phyloP scores from a whole-genome alignment of 2,797 vertebrate genomes.

The Coendou prehensilis region DNA sequence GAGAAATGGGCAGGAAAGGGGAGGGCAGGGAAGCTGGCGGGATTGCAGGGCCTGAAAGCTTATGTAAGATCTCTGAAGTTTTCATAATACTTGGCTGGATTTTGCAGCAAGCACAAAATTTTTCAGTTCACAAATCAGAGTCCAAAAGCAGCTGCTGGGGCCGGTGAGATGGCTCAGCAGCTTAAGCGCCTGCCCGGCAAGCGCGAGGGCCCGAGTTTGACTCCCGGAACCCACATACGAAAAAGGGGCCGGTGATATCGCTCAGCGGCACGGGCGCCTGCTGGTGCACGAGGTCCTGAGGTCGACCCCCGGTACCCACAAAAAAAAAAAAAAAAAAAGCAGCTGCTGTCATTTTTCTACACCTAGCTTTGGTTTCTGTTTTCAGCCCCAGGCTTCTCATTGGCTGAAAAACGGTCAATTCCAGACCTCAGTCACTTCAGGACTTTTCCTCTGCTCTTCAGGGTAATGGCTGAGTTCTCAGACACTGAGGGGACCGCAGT shows the following conservation, averaged over 20 bases:
- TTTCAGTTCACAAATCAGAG: slow-evolving; percentile 17
- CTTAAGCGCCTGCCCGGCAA: too few species aligned
- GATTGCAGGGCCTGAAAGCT: background rate
- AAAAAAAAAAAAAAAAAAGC: background rate
- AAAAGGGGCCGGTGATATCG: too few species aligned
- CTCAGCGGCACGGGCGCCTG: too few species aligned
- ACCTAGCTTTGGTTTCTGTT: background rate
- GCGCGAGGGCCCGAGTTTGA: too few species aligned
- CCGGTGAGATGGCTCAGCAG: too few species aligned
- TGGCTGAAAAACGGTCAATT: slow-evolving; percentile 16
- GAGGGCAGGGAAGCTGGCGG: background rate
- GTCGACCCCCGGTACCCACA: too few species aligned
- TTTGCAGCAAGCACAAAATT: background rate
- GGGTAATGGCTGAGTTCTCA: background rate
- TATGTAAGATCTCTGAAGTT: background rate
- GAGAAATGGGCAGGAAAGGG: background rate
- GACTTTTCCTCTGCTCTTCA: background rate
- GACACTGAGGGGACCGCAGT: background rate
- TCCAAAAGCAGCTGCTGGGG: background rate
- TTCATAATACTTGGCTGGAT: background rate
- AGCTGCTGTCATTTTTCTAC: background rate
- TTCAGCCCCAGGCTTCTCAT: background rate
- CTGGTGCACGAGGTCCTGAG: too few species aligned
- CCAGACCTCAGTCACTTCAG: background rate
- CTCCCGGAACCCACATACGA: too few species aligned